These are phyloP conservation scores for Trachelus iudaicus DNA, from an alignment of 2,888 invertebrate genomes.

Conservation along the genomic window DNA sequence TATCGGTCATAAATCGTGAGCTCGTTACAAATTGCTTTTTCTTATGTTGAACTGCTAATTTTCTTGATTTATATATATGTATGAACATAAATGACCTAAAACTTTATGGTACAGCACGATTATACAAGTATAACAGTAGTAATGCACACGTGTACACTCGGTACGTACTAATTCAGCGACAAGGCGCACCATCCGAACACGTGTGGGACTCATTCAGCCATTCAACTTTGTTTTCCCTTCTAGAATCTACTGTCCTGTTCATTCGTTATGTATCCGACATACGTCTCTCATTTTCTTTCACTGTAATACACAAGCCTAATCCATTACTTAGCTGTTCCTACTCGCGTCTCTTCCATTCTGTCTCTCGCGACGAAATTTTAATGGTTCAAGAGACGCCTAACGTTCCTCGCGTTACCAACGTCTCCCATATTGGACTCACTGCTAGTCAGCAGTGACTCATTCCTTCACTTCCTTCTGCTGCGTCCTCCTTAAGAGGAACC, in stretches of 20 bases:
- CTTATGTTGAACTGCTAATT: too few relatives aligned
- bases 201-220: constrained; percentile 46
- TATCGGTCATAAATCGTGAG: too few relatives aligned
- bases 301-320: constrained; percentile 1
- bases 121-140: neutral
- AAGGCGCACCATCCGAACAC: constrained; percentile 28
- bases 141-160: neutral
- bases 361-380: too few relatives aligned
- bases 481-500: too few relatives aligned
- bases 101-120: neutral
- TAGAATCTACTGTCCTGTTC: neutral
- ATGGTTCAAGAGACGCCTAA: too few relatives aligned
- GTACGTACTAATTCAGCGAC: neutral
- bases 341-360: too few relatives aligned
- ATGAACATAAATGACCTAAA: neutral
- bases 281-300: neutral
- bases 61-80: neutral
- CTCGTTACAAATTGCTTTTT: too few relatives aligned
- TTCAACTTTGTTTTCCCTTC: constrained; percentile 6
- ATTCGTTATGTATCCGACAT: neutral
- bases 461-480: too few relatives aligned
- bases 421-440: too few relatives aligned
- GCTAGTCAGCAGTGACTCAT: too few relatives aligned
- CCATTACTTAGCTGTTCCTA: too few relatives aligned
- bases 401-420: too few relatives aligned